These are phyloP conservation scores for Neocrepidodera transversa DNA, from an alignment of 2,888 invertebrate genomes.

Conservation along the genomic window DNA sequence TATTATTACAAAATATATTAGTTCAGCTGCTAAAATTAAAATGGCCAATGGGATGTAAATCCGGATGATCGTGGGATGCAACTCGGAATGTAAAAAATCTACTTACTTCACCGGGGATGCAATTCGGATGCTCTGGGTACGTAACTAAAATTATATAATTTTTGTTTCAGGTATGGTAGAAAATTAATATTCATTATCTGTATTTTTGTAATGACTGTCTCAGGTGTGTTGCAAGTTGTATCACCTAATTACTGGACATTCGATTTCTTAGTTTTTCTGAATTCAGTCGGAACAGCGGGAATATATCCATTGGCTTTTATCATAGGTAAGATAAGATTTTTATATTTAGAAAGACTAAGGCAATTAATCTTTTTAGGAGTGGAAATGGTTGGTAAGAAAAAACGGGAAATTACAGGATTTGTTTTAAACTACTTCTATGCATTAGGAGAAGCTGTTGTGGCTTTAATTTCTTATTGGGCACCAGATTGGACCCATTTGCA, in stretches of 20 bases:
- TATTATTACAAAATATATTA: too few relatives aligned
- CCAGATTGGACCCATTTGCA: constrained; percentile 68
- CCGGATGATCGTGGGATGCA: too few relatives aligned
- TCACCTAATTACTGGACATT: constrained; percentile 65
- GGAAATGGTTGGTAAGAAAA: constrained; percentile 70
- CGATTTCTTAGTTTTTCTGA: constrained; percentile 63
- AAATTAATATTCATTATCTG: constrained; percentile 66
- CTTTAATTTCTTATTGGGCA: constrained; percentile 66
- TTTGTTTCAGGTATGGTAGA: constrained; percentile 64
- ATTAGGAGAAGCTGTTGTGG: constrained; percentile 69
- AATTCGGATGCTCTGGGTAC: too few relatives aligned
- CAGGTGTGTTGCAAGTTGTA: constrained; percentile 65
- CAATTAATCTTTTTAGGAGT: constrained; percentile 59
- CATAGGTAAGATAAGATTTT: constrained; percentile 56
- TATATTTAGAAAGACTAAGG: not conserved
- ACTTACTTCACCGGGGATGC: too few relatives aligned
- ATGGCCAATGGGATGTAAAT: too few relatives aligned
- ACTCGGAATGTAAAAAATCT: too few relatives aligned
- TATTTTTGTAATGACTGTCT: constrained; percentile 65
- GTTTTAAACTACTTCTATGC: constrained; percentile 71
- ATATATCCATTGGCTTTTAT: constrained; percentile 69
- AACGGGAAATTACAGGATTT: constrained; percentile 69
- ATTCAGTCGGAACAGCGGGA: constrained; percentile 69
- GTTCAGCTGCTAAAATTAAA: too few relatives aligned
- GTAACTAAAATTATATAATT: too few relatives aligned